phyloP scores from a whole-genome alignment of 2,797 vertebrate genomes.

The Hydrocynus forskahlii region DNA sequence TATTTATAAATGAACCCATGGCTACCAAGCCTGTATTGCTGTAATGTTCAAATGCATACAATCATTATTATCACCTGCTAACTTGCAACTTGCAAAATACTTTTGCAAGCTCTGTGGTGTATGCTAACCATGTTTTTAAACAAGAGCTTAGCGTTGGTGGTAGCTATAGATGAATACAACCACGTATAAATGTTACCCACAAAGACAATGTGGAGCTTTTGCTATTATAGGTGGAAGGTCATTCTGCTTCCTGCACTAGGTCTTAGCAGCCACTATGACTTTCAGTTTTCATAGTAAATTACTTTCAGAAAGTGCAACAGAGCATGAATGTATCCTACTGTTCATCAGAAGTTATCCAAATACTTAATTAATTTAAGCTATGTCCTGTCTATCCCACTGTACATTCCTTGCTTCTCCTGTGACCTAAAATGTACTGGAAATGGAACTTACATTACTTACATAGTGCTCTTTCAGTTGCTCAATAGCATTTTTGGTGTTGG shows the following conservation, averaged over 20 bases:
- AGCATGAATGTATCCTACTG: background rate
- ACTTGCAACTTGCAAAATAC: slow-evolving; percentile 14
- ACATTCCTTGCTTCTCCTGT: background rate
- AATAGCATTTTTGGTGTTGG: slow-evolving; percentile 40
- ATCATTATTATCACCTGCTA: background rate
- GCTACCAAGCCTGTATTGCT: background rate
- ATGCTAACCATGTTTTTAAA: background rate
- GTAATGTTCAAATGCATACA: background rate
- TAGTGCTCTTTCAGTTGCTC: slow-evolving; percentile 43
- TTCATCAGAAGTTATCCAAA: background rate
- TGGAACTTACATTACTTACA: slow-evolving; percentile 38
- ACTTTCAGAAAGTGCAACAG: background rate
- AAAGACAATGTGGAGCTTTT: background rate
- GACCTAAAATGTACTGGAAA: background rate
- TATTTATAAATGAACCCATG: background rate
- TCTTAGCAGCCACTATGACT: background rate
- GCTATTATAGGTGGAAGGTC: slow-evolving; percentile 5
- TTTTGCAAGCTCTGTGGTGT: background rate
- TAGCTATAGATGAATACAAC: slow-evolving; percentile 15
- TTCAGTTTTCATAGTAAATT: background rate
- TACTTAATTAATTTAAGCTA: background rate
- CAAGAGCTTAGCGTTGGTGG: background rate
- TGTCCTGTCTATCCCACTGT: background rate
- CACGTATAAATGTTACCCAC: slow-evolving; percentile 26
- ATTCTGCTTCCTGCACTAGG: slow-evolving; percentile 16